Base-by-base conservation (phyloP, 2,797 vertebrate species). In the Esox masquinongy region DNA sequence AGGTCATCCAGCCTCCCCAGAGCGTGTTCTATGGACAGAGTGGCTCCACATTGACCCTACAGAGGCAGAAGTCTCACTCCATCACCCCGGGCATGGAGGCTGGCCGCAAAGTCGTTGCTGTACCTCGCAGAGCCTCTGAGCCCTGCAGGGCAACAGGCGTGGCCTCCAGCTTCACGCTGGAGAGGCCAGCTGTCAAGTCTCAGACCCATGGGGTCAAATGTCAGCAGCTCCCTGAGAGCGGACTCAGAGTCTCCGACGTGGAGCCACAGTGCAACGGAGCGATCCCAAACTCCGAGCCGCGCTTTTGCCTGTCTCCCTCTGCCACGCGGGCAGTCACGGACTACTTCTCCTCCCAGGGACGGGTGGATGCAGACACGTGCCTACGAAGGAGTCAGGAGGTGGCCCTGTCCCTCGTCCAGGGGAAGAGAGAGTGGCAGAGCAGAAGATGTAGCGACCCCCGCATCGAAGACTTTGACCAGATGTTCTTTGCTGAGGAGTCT, bases 381-480 rank as follows among this genome's bases (percentile, higher is more conserved):
- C 81, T 92, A 72, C 87, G 83, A 73, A 91, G 86, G 86, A 92
- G 90, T 61, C 90, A 82, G 84, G 92, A 94, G 88, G 91, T 93
- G 84, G 90, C 87, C 7, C 78, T 93, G 66, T 92, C 92, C 0
- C 87, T 91, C 6, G 88, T 87, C 50, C 93, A 92, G 82, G 90
- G 90, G 74, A 94, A 93, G 85, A 91, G 85, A 79, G 94, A 94
- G 70, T 94, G 92, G 94, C 93, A 92, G 86, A 92, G 83, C 81
- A 85, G 93, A 79, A 84, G 89, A 63, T 96, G 92, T 89, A 95
- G 89, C 68, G 92, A 94, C 89, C 94, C 95, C 0, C 92, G 85
- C 49, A 89, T 93, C 85, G 94, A 96, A 75, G 94, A 95, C 81
- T 94, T 95, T 72, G 95, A 96, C 82, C 93, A 96, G 92, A 93